Evolutionary conservation across 2,797 vertebrate species (phyloP).

Genomic region (Mus caroli): DNA sequence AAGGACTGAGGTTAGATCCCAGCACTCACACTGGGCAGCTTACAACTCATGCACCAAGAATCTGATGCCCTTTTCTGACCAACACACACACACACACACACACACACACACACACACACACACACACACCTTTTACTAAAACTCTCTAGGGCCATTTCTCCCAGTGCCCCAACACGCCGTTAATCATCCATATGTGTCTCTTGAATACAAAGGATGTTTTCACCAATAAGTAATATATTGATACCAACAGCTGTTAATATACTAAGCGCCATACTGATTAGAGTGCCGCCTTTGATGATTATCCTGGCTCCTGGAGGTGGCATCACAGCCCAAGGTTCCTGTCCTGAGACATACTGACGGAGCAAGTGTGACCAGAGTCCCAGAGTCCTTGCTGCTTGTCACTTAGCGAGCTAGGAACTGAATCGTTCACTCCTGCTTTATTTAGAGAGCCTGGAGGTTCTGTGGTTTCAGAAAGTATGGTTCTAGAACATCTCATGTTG

Average conservation of each 20-base stretch:
- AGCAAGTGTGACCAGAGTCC: not conserved
- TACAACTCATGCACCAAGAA: not conserved
- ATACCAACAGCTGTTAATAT: not conserved
- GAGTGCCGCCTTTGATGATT: not conserved
- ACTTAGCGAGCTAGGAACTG: not conserved
- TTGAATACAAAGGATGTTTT: not conserved
- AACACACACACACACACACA: not conserved
- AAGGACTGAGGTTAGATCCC: not conserved
- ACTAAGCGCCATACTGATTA: not conserved
- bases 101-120: not conserved
- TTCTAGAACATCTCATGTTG: not conserved
- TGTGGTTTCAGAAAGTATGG: not conserved
- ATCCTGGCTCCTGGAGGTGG: not conserved
- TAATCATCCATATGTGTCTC: not conserved
- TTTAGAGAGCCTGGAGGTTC: not conserved
- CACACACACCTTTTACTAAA: not conserved
- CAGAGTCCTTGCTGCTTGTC: not conserved
- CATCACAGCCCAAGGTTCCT: slow-evolving; percentile 7
- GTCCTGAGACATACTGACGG: not conserved
- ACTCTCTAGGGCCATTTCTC: not conserved
- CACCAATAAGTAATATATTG: slow-evolving; percentile 12
- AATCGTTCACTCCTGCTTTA: not conserved
- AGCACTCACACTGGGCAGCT: not conserved
- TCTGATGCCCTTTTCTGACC: not conserved
- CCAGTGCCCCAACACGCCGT: not conserved